Base-by-base conservation (phyloP, 2,113 vertebrate genomes). In the Apeltes quadracus region DNA sequence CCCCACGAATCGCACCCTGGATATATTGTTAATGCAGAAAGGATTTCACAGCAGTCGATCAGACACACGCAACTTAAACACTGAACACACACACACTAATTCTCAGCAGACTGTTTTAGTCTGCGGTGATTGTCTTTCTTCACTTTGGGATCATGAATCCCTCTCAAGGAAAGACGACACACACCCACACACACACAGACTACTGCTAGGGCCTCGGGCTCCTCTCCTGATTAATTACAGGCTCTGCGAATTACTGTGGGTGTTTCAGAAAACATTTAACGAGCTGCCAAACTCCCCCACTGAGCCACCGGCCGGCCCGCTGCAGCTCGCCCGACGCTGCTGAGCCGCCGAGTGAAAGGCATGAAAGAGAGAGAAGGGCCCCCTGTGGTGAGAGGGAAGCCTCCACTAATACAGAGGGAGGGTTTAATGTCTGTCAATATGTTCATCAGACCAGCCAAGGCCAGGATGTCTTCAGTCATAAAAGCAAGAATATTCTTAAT, bases 201-300 rank as follows among this genome's bases (percentile, higher is more conserved):
- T 61, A 20, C 59, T 62, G 22, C 55, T 76, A 50, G 62, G 79
- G 68, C 77, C 58, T 63, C 29, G 16, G 74, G 69, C 41, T 79
- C 82, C 74, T 83, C 84, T 82, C 69, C 77, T 79, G 82, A 84
- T 81, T 84, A 84, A 88, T 88, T 83, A 83, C 75, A 54, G 67
- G 29, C 79, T 83, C 70, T 55, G 72, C 85, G 86, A 87, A 84
- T 87, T 83, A 82, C 79, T 83, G 73, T 81, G 76, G 79, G 72
- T 83, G 77, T 83, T 87, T 86, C 64, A 80, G 73, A 86, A 81
- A 85, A 90, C 80, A 87, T 86, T 84, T 84, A 89, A 81, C 78
- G 73, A 82, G 75, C 79, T 88, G 85, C 85, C 88, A 89, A 81
- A 74, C 75, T 51, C 84, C 82, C 84, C 85, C 14, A 53, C 79